Evolutionary conservation across 2,888 invertebrate species (phyloP), one percentile per base, ranked within the genome.

Genomic region (Trachelus troglodyta): DNA sequence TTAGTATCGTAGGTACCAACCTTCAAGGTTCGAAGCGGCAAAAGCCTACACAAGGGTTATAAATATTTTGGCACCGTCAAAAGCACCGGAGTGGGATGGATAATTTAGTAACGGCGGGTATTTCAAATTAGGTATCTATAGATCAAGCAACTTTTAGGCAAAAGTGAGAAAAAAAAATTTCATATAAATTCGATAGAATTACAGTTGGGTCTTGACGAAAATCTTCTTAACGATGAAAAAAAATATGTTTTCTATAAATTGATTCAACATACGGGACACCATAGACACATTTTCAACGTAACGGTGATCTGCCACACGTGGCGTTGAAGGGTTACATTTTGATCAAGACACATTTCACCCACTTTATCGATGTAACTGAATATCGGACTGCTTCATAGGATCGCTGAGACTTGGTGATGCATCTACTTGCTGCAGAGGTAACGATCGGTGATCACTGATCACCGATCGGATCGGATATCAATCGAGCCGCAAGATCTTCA

Each of bases 41-140:
- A 56, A 56, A 56, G 73, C 69, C 74, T 76, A 69, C 69, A 37
- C 76, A 76, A 82, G 80, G 84, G 83, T 85, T 85, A 86, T 89
- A 87, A 90, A 89, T 87, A 88, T 89, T 90, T 90, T 90, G 89
- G 89, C 89, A 88, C 85, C 85, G 84, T 56, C 56, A 56, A 56
- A 56, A 9, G 56, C 2, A 9, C 23, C 82, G 83, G 79, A 83
- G 82, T 85, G 83, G 83, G 85, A 85, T 86, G 85, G 83, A 88
- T 89, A 88, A 89, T 88, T 89, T 87, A 88, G 84, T 82, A 73
- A 84, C 75, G 80, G 79, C 82, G 77, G 84, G 75, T 77, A 75
- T 82, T 82, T 79, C 80, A 80, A 34, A 31, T 34, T 82, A 81
- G 80, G 80, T 83, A 80, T 78, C 77, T 56, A 56, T 56, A 56